Conservation (phyloP, 2,888 invertebrate genomes). For the Metellina segmentata region DNA sequence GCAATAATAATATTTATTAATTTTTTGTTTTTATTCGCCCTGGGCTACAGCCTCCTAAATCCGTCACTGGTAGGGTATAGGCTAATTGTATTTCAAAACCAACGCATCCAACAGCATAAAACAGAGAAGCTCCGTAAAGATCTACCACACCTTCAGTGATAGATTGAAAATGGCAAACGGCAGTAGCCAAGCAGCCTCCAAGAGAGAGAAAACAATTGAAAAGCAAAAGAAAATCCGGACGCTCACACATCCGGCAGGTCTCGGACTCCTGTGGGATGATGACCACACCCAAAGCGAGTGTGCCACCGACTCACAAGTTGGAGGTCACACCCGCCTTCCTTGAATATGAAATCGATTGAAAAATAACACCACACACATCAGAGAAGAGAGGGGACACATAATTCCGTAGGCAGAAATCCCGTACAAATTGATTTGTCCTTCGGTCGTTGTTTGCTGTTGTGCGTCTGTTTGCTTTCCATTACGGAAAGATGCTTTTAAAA, state of each 20-base stretch:
- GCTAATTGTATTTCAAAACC: too few relatives aligned
- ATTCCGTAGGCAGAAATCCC: not conserved
- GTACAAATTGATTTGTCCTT: not conserved
- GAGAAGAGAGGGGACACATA: not conserved
- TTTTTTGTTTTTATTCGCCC: too few relatives aligned
- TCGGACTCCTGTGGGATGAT: not conserved
- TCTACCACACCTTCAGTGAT: not conserved
- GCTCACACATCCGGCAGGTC: conserved; percentile 2
- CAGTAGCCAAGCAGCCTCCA: not conserved
- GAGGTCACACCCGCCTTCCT: conserved; percentile 21
- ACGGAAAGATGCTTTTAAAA: too few relatives aligned
- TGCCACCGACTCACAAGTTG: not conserved
- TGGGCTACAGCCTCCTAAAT: too few relatives aligned
- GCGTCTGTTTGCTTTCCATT: too few relatives aligned
- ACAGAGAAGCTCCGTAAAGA: too few relatives aligned
- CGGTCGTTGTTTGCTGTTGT: too few relatives aligned
- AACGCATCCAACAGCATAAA: too few relatives aligned
- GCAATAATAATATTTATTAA: too few relatives aligned
- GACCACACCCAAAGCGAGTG: conserved; percentile 18
- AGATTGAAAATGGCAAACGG: not conserved
- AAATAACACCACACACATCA: conserved; percentile 14
- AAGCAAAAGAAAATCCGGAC: not conserved
- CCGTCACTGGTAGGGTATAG: too few relatives aligned
- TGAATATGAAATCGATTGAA: conserved; percentile 4
- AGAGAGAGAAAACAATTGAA: conserved; percentile 1